Percentiles rank a stretch among this genome's conserved stretches.
These are phyloP conservation scores for Nasonovia ribisnigri DNA, from an alignment of 2,888 invertebrate species.

Conservation along the genomic window DNA sequence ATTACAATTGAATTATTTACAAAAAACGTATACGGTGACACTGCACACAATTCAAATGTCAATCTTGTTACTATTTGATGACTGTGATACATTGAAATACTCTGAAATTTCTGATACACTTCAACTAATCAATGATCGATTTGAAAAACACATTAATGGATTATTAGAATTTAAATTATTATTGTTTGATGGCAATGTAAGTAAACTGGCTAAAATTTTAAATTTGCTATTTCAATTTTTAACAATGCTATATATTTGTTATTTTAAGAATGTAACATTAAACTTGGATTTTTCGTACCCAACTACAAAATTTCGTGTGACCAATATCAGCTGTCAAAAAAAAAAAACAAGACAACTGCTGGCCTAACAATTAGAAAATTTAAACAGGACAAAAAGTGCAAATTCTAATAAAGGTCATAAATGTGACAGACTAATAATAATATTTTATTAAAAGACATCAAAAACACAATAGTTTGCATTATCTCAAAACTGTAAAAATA, in stretches of 20 bases:
- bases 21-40: conserved; percentile 86
- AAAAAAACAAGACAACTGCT: conserved; percentile 79
- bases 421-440: too few species aligned
- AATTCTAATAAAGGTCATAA: too few species aligned
- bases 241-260: not conserved
- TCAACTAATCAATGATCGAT: conserved; percentile 84
- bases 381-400: too few species aligned
- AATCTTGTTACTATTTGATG: conserved; percentile 84
- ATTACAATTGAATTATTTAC: conserved; percentile 82
- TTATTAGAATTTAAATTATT: conserved; percentile 88
- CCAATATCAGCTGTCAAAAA: conserved; percentile 82
- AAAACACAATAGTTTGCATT: too few species aligned
- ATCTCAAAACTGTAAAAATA: too few species aligned
- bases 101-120: conserved; percentile 81
- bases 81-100: conserved; percentile 77
- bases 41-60: conserved; percentile 92
- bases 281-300: conserved; percentile 91
- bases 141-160: conserved; percentile 85
- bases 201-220: conserved; percentile 68
- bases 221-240: not conserved
- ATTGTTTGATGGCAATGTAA: conserved; percentile 71
- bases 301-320: conserved; percentile 90
- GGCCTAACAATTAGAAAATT: too few species aligned
- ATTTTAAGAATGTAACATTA: conserved; percentile 70
- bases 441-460: too few species aligned